Percentiles rank a stretch among this genome's conserved stretches.
These are phyloP conservation scores for Drepana falcataria DNA, from an alignment of 2,888 invertebrate species.

Conservation along the genomic window DNA sequence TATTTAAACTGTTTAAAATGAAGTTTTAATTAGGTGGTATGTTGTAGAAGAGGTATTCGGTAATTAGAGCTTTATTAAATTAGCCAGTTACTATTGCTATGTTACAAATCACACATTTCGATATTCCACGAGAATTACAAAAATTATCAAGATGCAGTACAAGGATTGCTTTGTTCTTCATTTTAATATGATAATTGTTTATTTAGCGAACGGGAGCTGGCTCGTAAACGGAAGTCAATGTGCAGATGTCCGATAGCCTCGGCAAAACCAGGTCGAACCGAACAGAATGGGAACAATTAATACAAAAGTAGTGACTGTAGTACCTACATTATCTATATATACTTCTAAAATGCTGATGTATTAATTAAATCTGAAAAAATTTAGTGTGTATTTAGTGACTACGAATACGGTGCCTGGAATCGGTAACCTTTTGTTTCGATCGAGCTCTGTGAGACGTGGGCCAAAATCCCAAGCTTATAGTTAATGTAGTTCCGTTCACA, in stretches of 20 bases:
- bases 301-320: no score
- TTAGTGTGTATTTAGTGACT: no score
- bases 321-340: no score
- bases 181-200: constrained; percentile 62
- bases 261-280: no score
- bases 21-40: not conserved
- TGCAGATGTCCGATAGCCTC: not conserved
- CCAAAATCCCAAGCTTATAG: no score
- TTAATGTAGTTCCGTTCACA: no score
- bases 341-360: no score
- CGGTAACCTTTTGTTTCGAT: no score
- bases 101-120: not conserved
- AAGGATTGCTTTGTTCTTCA: constrained; percentile 53
- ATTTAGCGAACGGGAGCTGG: constrained; percentile 32
- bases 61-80: not conserved
- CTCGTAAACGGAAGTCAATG: constrained; percentile 43
- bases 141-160: constrained; percentile 31
- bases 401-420: no score
- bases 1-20: not conserved
- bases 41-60: not conserved
- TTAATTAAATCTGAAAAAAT: no score
- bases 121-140: constrained; percentile 10
- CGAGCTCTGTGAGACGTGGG: no score
- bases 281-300: no score
- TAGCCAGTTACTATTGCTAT: not conserved